Conservation (phyloP, 2,113 vertebrate species). For the Colius striatus region DNA sequence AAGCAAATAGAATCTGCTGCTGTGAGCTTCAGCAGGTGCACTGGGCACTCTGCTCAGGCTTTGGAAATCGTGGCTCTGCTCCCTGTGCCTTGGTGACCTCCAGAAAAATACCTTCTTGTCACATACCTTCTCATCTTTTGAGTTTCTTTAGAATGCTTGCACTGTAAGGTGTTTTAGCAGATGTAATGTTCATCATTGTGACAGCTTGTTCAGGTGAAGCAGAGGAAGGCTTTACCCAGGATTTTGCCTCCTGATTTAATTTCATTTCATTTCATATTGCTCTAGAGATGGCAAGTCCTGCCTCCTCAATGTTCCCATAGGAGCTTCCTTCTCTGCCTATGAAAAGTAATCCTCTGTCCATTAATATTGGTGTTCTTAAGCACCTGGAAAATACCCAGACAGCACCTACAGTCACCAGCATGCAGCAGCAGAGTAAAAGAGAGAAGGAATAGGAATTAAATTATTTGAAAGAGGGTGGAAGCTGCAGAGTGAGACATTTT, state of each 20-base stretch:
- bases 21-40: neutral
- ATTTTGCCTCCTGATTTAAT: neutral
- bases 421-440: neutral
- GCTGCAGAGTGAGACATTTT: neutral
- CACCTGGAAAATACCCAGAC: neutral
- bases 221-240: neutral
- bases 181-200: no score
- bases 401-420: neutral
- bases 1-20: neutral
- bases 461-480: neutral
- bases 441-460: neutral
- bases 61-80: neutral
- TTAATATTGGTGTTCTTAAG: neutral
- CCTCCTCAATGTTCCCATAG: rapidly evolving
- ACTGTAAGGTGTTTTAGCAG: neutral
- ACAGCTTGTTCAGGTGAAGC: neutral
- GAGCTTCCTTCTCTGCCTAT: neutral
- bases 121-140: neutral
- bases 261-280: neutral
- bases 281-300: neutral
- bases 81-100: no score
- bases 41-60: neutral
- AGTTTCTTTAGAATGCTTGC: neutral
- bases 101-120: neutral
- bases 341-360: neutral